phyloP scores from a whole-genome alignment of 2,113 vertebrate species.

The Urocynchramus pylzowi region DNA sequence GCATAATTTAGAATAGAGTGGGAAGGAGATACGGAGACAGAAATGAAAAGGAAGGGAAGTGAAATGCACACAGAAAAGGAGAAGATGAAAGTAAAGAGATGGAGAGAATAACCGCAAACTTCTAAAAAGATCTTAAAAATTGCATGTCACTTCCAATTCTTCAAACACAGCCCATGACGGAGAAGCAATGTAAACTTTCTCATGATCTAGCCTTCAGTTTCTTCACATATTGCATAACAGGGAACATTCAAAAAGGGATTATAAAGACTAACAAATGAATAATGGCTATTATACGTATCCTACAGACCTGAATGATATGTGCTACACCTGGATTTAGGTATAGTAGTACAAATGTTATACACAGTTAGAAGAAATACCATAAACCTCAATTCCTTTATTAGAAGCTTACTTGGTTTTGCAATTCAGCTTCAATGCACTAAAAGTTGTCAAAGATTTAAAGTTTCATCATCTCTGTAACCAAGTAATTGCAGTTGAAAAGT shows the following conservation, averaged over 20 bases:
- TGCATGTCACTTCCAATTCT: background rate
- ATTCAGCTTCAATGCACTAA: background rate
- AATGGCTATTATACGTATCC: background rate
- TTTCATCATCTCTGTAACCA: background rate
- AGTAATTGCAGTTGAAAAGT: background rate
- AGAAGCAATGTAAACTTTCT: background rate
- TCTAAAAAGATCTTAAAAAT: background rate
- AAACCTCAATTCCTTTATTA: background rate
- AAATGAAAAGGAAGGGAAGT: background rate
- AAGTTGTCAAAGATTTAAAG: background rate
- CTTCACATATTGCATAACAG: background rate
- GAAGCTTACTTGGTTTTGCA: background rate
- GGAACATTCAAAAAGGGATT: background rate
- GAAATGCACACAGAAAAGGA: background rate
- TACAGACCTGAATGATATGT: background rate
- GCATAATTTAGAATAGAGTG: background rate
- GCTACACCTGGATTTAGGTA: background rate
- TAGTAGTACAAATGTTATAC: background rate
- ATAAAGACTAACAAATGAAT: background rate
- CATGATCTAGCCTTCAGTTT: background rate
- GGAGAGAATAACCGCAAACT: background rate
- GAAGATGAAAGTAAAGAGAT: background rate
- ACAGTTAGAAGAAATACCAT: background rate
- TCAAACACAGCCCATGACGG: background rate
- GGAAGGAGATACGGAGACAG: background rate